phyloP scores from a whole-genome alignment of 2,888 invertebrate genomes.

The Eupithecia inturbata region DNA sequence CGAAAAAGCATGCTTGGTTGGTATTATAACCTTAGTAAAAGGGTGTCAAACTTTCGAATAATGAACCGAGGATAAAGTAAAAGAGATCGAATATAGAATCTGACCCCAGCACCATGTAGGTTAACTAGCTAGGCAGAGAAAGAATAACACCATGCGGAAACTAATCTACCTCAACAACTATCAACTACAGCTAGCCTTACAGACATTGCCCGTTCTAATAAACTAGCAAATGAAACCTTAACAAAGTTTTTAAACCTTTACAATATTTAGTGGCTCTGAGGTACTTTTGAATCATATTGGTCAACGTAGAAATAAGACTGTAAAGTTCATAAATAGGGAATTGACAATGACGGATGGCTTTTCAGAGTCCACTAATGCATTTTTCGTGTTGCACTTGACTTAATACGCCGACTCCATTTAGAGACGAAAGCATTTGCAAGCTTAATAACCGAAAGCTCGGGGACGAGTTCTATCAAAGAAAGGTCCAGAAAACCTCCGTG shows the following conservation, averaged over 20 bases:
- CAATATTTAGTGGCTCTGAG: neutral
- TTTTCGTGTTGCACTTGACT: slow-evolving; percentile 84
- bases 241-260: neutral
- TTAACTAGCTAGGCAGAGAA: too few species aligned
- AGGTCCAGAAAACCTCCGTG: neutral
- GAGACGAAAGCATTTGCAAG: slow-evolving; percentile 39
- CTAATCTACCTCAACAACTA: too few species aligned
- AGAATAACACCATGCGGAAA: too few species aligned
- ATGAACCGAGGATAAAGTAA: too few species aligned
- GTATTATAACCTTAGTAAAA: neutral
- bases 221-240: neutral
- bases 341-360: slow-evolving; percentile 70
- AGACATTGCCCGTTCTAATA: too few species aligned
- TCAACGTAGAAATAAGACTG: neutral
- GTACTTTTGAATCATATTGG: neutral
- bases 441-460: slow-evolving; percentile 61
- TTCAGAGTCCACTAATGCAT: slow-evolving; percentile 73
- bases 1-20: too few species aligned
- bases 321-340: slow-evolving; percentile 6
- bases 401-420: slow-evolving; percentile 71
- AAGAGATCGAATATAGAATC: too few species aligned
- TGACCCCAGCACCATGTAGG: too few species aligned
- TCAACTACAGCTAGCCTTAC: too few species aligned
- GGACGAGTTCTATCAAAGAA: neutral
- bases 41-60: too few species aligned